phyloP scores from a whole-genome alignment of 2,888 invertebrate species.

The Trichopria drosophilae region DNA sequence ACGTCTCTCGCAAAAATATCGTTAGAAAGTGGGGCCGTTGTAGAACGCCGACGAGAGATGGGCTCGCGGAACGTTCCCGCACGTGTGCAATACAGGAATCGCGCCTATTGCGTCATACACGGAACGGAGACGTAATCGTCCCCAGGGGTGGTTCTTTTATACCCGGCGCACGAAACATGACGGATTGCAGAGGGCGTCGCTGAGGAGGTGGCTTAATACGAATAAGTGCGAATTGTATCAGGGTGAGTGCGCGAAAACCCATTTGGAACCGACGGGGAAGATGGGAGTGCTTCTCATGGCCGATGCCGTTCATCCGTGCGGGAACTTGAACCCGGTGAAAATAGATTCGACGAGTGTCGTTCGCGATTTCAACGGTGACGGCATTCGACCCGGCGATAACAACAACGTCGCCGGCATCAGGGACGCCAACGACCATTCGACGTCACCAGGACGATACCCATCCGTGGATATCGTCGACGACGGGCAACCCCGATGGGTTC shows the following conservation, averaged over 20 bases:
- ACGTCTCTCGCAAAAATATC: too few species aligned
- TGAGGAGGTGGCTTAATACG: conserved; percentile 1
- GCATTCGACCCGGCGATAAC: conserved; percentile 31
- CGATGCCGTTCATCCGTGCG: conserved; percentile 46
- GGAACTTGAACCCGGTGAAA: conserved; percentile 40
- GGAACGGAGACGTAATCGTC: too few species aligned
- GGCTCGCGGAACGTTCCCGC: too few species aligned
- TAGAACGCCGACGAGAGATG: too few species aligned
- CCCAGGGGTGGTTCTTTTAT: too few species aligned
- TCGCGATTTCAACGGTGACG: conserved; percentile 29
- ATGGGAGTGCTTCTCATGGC: conserved; percentile 56
- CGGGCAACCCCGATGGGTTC: conserved; percentile 51
- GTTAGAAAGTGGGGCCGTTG: too few species aligned
- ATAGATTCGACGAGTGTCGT: conserved; percentile 1
- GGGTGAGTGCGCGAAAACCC: too few species aligned
- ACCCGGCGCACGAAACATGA: too few species aligned
- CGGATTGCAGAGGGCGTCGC: too few species aligned
- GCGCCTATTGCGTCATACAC: too few species aligned
- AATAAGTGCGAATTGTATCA: background rate
- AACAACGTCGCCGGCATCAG: conserved; percentile 40
- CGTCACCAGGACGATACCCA: too few species aligned
- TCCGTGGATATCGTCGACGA: conserved; percentile 36
- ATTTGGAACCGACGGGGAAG: conserved; percentile 36
- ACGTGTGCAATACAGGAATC: too few species aligned
- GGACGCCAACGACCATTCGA: conserved; percentile 40